These are phyloP conservation scores for Zelostemma sp. DNA, from an alignment of 1,140 invertebrate genomes.

Conservation along the genomic window DNA sequence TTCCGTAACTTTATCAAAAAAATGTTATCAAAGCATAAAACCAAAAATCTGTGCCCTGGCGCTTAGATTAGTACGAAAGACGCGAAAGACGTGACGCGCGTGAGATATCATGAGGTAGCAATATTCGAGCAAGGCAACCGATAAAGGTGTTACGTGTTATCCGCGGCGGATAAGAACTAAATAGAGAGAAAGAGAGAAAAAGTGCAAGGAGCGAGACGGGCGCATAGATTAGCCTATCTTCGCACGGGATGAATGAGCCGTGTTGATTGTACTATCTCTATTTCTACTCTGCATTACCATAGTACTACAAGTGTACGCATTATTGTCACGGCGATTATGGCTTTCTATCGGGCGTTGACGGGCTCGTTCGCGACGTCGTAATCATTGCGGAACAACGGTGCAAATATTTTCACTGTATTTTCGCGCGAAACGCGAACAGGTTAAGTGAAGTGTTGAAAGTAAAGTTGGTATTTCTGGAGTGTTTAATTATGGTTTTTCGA, in stretches of 20 bases:
- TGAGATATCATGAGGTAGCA: background rate
- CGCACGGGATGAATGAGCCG: slow-evolving; percentile 4
- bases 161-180: background rate
- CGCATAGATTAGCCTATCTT: background rate
- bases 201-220: background rate
- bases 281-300: background rate
- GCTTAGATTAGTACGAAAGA: background rate
- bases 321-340: background rate
- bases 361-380: background rate
- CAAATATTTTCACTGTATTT: no score
- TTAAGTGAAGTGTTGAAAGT: no score
- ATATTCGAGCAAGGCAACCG: background rate
- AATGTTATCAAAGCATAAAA: no score
- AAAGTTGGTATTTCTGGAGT: no score
- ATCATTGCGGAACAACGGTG: no score
- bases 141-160: background rate
- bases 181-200: background rate
- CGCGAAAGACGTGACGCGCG: background rate
- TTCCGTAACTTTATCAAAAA: no score
- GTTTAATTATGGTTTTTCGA: no score
- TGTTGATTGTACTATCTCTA: slow-evolving; percentile 2
- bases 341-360: background rate
- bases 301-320: background rate
- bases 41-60: background rate
- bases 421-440: no score